Evolutionary conservation across 2,888 invertebrate species (phyloP), one percentile per base, ranked within the genome.

Genomic region (Cosmorhoe ocellata): DNA sequence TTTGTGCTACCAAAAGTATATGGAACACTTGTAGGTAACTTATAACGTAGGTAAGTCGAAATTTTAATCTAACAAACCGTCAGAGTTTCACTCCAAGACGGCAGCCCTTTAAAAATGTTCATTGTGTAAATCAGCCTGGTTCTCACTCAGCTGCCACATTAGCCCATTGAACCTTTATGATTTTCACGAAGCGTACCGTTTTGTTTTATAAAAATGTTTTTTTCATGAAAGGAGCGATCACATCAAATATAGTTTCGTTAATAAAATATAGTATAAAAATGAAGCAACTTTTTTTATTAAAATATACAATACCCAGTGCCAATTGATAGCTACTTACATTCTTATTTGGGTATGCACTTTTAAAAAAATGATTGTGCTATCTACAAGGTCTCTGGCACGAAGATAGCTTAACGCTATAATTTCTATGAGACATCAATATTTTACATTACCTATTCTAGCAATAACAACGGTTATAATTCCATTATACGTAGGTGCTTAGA

Each of bases 81-180:
- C 43, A 30, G 28, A 39, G 33, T 22, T 43, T 52, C 39, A 43
- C 38, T 38, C 28, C 24, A 10, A 39, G 27, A 31, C 11, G 42
- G 32, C 9, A 40, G 36, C 40, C 33, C 40, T 36, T 44, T 48
- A 36, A 41, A 40, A 41, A 44, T 48, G 41, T 49, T 39, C 51
- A 51, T 50, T 56, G 42, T 52, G 44, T 51, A 50, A 50, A 52
- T 56, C 50, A 45, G 30, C 30, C 42, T 12, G 31, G 42, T 34
- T 50, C 44, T 59, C 59, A 57, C 54, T 59, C 54, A 52, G 32
- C 49, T 59, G 59, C 54, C 59, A 52, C 42, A 51, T 59, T 57
- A 57, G 54, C 12, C 22, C 59, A 59, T 50, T 57, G 56, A 57
- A 55, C 54, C 51, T 52, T 51, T 52, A 52, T 43, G 51, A 54